These are phyloP conservation scores for Smutsia temminckii DNA, from an alignment of 2,797 vertebrate species.

Conservation along the genomic window DNA sequence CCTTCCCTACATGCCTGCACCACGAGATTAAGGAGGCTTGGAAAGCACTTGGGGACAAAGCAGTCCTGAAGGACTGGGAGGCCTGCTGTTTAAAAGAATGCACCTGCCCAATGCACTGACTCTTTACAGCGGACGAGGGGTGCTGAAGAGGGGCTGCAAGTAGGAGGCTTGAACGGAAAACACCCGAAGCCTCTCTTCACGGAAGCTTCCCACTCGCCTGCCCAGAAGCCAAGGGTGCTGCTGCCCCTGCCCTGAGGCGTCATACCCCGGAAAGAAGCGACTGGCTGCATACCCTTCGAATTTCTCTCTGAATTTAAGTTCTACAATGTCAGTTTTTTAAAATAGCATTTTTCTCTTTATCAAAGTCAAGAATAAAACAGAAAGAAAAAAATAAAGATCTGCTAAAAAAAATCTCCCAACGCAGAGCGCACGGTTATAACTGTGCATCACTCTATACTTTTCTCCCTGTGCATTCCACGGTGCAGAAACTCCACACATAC, in stretches of 20 bases:
- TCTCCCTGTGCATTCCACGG: neutral
- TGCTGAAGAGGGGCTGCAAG: neutral
- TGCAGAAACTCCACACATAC: neutral
- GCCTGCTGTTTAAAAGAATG: neutral
- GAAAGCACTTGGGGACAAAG: neutral
- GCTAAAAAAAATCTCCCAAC: neutral
- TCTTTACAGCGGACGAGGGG: neutral
- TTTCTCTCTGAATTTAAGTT: neutral
- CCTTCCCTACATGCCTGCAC: neutral
- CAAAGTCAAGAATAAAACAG: neutral
- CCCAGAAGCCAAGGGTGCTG: neutral
- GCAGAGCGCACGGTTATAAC: neutral
- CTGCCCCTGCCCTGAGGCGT: neutral
- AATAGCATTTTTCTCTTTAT: conserved; percentile 17
- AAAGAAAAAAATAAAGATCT: neutral
- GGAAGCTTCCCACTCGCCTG: neutral
- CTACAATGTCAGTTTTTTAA: neutral
- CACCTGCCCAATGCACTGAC: neutral
- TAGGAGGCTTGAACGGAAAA: neutral
- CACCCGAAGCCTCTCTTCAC: neutral
- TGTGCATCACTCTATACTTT: neutral
- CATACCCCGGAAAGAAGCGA: neutral
- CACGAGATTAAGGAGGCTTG: neutral
- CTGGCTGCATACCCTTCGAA: neutral
- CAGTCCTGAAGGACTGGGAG: neutral